Conservation (phyloP, 1,140 invertebrate genomes). For the Elymnias hypermnestra region DNA sequence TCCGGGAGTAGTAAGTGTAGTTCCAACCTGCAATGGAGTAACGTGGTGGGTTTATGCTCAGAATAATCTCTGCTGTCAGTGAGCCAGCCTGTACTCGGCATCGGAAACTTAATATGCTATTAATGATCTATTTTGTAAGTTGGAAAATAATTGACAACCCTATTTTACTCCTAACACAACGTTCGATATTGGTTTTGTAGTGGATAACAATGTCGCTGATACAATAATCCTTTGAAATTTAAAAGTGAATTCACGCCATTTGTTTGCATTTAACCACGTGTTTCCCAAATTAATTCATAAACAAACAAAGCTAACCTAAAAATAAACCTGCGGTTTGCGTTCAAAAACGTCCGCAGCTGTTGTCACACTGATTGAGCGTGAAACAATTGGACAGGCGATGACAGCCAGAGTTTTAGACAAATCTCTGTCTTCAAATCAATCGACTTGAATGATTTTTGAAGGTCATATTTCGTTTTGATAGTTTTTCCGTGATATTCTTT, state of each 20-base stretch:
- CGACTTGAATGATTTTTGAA: neutral
- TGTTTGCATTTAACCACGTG: slow-evolving; percentile 14
- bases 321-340: slow-evolving; percentile 23
- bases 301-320: slow-evolving; percentile 31
- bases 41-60: too few relatives aligned
- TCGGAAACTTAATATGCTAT: too few relatives aligned
- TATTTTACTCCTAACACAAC: too few relatives aligned
- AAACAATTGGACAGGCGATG: slow-evolving; percentile 19
- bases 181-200: neutral
- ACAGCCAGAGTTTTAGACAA: slow-evolving; percentile 1
- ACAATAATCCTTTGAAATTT: slow-evolving; percentile 8
- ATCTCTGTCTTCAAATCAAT: neutral
- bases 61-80: too few relatives aligned
- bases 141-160: too few relatives aligned
- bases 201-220: slow-evolving; percentile 1
- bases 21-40: too few relatives aligned
- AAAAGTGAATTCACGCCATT: slow-evolving; percentile 8
- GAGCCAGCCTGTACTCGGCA: too few relatives aligned
- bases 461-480: too few relatives aligned
- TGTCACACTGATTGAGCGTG: slow-evolving; percentile 27
- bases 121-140: too few relatives aligned
- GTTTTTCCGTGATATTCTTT: too few relatives aligned
- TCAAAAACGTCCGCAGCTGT: slow-evolving; percentile 25
- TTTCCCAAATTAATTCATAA: slow-evolving; percentile 24
- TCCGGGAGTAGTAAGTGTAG: too few relatives aligned